Conservation (phyloP, 2,888 invertebrate species). For the Trichopoda pennipes region DNA sequence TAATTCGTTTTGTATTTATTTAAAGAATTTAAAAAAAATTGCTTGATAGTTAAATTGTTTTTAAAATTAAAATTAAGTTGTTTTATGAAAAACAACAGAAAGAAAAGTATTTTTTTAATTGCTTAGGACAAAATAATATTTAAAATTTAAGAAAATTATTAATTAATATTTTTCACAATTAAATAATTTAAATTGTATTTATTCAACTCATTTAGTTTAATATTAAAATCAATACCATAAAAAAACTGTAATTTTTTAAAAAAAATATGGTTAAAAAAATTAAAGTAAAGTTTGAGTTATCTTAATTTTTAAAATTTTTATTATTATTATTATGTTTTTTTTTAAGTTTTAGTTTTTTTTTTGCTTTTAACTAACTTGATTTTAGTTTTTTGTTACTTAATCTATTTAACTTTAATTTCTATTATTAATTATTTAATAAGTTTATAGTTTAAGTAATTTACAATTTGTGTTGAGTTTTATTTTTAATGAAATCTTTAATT, state of each 20-base stretch:
- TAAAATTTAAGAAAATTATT: slow-evolving; percentile 14
- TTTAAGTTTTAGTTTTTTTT: slow-evolving; percentile 21
- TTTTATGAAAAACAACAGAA: slow-evolving; percentile 11
- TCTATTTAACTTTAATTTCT: slow-evolving; percentile 12
- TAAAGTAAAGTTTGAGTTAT: slow-evolving; percentile 28
- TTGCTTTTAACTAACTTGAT: slow-evolving; percentile 2
- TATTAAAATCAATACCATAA: slow-evolving; percentile 16
- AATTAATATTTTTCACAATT: slow-evolving; percentile 47
- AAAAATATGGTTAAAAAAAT: slow-evolving; percentile 28
- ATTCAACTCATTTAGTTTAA: slow-evolving; percentile 34
- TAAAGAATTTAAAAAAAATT: slow-evolving; percentile 45
- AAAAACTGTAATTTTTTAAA: slow-evolving; percentile 34
- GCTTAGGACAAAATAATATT: slow-evolving; percentile 39
- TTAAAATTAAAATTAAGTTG: neutral
- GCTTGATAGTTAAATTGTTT: slow-evolving; percentile 44
- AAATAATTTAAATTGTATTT: slow-evolving; percentile 34
- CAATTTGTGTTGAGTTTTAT: slow-evolving; percentile 25
- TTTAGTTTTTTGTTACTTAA: slow-evolving; percentile 29
- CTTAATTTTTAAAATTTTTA: slow-evolving; percentile 20
- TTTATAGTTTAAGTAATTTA: slow-evolving; percentile 45
- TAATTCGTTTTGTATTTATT: slow-evolving; percentile 1
- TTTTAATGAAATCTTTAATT: slow-evolving; percentile 27
- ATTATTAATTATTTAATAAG: slow-evolving; percentile 10
- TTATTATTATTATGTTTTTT: slow-evolving; percentile 19
- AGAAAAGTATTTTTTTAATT: slow-evolving; percentile 32